Evolutionary conservation across 2,113 vertebrate genomes (phyloP).

Genomic region (Dromas ardeola): DNA sequence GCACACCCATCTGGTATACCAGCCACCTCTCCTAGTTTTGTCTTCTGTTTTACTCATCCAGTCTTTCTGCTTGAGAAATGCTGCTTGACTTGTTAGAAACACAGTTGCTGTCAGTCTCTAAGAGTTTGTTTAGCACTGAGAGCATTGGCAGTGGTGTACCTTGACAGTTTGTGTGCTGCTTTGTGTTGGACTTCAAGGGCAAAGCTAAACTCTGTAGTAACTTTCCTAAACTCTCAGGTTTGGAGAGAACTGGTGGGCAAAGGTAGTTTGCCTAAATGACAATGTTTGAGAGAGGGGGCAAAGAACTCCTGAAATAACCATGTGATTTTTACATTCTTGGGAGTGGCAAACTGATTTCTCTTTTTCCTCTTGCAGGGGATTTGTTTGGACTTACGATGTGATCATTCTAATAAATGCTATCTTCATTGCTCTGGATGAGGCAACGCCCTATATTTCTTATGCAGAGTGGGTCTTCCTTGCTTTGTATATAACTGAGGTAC

Average conservation of each 20-base stretch:
- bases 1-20: background rate
- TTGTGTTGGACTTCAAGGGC: background rate
- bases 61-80: background rate
- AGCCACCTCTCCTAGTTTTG: background rate
- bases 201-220: background rate
- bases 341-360: background rate
- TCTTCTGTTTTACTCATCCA: background rate
- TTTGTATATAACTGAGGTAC: slow-evolving; percentile 88
- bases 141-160: background rate
- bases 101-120: background rate
- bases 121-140: background rate
- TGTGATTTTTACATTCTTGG: background rate
- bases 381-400: slow-evolving; percentile 84
- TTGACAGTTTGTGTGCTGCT: background rate
- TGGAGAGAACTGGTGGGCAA: background rate
- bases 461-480: slow-evolving; percentile 89
- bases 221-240: background rate
- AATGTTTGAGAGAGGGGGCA: background rate
- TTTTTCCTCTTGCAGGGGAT: slow-evolving; percentile 61
- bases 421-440: slow-evolving; percentile 92
- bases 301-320: background rate
- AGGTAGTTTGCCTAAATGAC: background rate
- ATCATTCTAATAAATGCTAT: slow-evolving; percentile 91
- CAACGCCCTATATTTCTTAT: slow-evolving; percentile 79
- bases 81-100: background rate